Evolutionary conservation across 2,797 vertebrate genomes (phyloP), one percentile per base, ranked within the genome.

Genomic region (Spheniscus humboldti): DNA sequence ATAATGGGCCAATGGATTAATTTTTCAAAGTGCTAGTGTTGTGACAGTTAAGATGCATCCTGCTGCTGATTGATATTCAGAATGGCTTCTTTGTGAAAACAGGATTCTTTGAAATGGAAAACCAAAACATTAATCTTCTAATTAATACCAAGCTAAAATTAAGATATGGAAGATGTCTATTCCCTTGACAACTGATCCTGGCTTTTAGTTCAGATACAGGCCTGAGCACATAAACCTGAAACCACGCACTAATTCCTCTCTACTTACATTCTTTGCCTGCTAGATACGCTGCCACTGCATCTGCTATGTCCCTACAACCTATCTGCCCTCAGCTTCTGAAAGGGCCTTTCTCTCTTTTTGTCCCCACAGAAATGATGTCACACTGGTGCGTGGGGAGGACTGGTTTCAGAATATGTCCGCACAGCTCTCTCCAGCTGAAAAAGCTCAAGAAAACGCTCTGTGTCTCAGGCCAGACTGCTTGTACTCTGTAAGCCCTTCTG

Each of bases 1-100:
- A 19, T 7, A 92, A 48, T 83, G 81, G 88, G 64, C 92, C 93
- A 92, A 95, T 72, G 88, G 94, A 93, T 52, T 18, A 62, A 52
- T 62, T 85, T 85, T 72, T 75, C 75, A 5, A 86, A 96, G 89
- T 75, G 86, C 77, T 80, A 17, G 59, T 41, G 24, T 48, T 63
- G n/a, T 47, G 60, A 84, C 59, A 92, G 37, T 57, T 74, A 62
- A 62, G 52, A 41, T 20, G 72, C 56, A 82, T 48, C 89, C 95
- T 77, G 82, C 41, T 88, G 52, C 79, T 92, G 88, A 88, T 0
- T 66, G 66, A 76, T 62, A 90, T 0, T 53, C 82, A 93, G 35
- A 67, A 73, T 11, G 55, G 47, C 39, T 82, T 25, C 27, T 86
- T 13, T 48, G 62, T 62, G 47, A 74, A 80, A 90, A 60, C 0